These are phyloP conservation scores for Pitta sordida DNA, from an alignment of 2,113 vertebrate species.

Conservation along the genomic window DNA sequence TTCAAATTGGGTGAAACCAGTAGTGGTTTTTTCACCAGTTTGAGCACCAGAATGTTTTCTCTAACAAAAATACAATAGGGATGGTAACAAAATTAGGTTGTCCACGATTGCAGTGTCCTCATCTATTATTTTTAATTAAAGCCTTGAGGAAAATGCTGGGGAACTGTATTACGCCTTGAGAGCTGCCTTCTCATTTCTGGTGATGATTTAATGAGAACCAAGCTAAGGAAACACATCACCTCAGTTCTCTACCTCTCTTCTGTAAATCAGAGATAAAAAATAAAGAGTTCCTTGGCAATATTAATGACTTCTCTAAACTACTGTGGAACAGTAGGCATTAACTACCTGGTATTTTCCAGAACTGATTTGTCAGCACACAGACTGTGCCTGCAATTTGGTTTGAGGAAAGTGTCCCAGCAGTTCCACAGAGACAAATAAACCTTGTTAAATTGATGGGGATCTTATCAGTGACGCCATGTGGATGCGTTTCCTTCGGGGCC, in stretches of 20 bases:
- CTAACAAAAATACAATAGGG: background rate
- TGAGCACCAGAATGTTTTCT: background rate
- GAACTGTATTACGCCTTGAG: background rate
- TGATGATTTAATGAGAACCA: background rate
- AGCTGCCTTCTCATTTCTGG: background rate
- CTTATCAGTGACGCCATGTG: background rate
- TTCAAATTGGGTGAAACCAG: fast-evolving
- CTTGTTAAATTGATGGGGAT: background rate
- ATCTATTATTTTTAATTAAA: background rate
- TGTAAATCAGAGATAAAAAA: background rate
- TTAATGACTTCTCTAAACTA: background rate
- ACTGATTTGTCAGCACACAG: background rate
- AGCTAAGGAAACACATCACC: background rate
- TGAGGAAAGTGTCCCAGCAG: background rate
- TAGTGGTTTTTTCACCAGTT: background rate
- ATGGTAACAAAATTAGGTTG: background rate
- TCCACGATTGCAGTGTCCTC: background rate
- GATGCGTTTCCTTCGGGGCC: background rate
- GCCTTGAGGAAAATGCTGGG: background rate
- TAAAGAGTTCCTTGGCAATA: background rate
- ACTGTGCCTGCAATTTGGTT: background rate
- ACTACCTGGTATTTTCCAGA: background rate
- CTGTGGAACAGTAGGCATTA: background rate
- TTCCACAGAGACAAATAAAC: background rate
- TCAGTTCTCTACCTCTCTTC: background rate